Percentiles rank a stretch among this genome's conserved stretches.
phyloP scores from a whole-genome alignment of 1,140 invertebrate species.

The Wasmannia auropunctata region DNA sequence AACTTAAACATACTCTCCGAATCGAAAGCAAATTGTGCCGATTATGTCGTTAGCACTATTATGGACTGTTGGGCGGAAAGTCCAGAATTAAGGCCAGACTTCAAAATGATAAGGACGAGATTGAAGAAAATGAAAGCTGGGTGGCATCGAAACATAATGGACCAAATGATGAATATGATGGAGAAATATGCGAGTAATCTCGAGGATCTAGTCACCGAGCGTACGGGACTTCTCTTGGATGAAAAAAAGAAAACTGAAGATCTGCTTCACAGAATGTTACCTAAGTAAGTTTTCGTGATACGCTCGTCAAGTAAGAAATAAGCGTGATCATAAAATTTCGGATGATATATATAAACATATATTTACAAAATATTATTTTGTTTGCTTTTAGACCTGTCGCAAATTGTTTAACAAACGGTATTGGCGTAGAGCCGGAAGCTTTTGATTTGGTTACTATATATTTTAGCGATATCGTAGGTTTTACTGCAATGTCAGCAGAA shows the following conservation, averaged over 20 bases:
- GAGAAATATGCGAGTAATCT: conserved; percentile 97
- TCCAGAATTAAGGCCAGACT: conserved; percentile 93
- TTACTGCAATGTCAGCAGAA: conserved; percentile 97
- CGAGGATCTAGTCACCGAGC: conserved; percentile 96
- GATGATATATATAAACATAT: not conserved
- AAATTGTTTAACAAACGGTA: conserved; percentile 93
- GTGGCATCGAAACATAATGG: conserved; percentile 95
- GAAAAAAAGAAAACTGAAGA: conserved; percentile 98
- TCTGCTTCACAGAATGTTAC: conserved; percentile 96
- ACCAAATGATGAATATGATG: conserved; percentile 98
- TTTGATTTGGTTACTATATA: conserved; percentile 98
- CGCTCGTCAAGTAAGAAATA: not conserved
- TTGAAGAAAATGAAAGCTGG: conserved; percentile 95
- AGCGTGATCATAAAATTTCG: not conserved
- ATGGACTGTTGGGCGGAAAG: conserved; percentile 95
- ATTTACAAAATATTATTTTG: conserved; percentile 1
- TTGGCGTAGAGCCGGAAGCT: conserved; percentile 96
- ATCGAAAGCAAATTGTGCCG: conserved; percentile 88
- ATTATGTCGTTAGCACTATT: conserved; percentile 92
- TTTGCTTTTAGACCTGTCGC: conserved; percentile 90
- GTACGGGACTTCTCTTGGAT: conserved; percentile 94
- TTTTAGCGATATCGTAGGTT: conserved; percentile 99
- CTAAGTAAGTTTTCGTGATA: conserved; percentile 88
- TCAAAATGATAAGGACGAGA: conserved; percentile 90
- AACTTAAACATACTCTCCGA: conserved; percentile 89